A percentile compares a stretch with the other conserved stretches of the same genome.
Evolutionary conservation across 2,797 vertebrate genomes (phyloP).

Genomic region (Ptychobarbus kaznakovi): DNA sequence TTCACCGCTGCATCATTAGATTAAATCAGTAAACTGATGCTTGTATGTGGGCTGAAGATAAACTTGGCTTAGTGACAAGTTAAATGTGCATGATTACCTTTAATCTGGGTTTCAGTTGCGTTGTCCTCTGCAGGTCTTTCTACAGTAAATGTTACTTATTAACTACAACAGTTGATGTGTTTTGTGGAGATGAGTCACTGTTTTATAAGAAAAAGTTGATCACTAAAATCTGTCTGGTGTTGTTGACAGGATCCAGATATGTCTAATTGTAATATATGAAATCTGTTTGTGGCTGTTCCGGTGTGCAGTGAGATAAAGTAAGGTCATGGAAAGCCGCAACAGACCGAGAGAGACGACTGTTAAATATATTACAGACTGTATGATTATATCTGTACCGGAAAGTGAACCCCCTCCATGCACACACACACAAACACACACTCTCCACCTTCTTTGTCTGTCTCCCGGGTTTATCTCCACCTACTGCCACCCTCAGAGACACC

Average conservation of each 20-base stretch:
- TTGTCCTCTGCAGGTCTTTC: not conserved
- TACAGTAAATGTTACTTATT: conserved; percentile 22
- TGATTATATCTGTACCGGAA: conserved; percentile 47
- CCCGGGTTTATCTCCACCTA: conserved; percentile 73
- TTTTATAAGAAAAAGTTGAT: conserved; percentile 31
- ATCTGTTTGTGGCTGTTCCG: conserved; percentile 66
- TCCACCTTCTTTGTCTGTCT: conserved; percentile 81
- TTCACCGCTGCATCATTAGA: conserved; percentile 12
- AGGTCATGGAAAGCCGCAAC: conserved; percentile 34
- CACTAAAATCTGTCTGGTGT: conserved; percentile 30
- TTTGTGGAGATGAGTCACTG: not conserved
- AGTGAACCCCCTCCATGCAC: conserved; percentile 63
- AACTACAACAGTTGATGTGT: not conserved
- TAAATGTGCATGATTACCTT: conserved; percentile 21
- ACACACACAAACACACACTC: conserved; percentile 49
- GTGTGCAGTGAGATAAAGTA: conserved; percentile 65
- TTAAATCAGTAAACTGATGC: conserved; percentile 27
- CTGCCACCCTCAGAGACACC: conserved; percentile 83
- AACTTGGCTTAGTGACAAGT: conserved; percentile 6
- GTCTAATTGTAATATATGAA: conserved; percentile 79
- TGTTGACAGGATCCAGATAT: conserved; percentile 79
- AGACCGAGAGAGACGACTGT: conserved; percentile 22
- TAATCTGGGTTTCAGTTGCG: conserved; percentile 19
- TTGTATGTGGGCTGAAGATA: conserved; percentile 11
- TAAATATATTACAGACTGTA: conserved; percentile 47